A percentile compares a stretch with the other conserved stretches of the same genome.
These are phyloP conservation scores for Sorex maritimensis DNA, from an alignment of 2,797 vertebrate genomes.

Conservation along the genomic window DNA sequence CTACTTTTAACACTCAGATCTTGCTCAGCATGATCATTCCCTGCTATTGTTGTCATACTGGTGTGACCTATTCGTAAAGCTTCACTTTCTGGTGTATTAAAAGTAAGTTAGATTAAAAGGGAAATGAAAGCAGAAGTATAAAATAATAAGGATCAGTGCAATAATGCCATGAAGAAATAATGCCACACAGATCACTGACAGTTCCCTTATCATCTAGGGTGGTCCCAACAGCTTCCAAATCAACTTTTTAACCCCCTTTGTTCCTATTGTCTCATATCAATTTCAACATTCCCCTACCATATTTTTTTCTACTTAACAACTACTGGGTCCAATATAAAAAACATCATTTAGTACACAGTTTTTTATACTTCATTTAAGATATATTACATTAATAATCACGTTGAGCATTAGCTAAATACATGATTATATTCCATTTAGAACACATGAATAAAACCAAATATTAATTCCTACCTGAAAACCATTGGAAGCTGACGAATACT, in stretches of 20 bases:
- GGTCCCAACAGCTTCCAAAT: slow-evolving; percentile 43
- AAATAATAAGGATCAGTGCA: slow-evolving; percentile 7
- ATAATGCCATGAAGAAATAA: slow-evolving; percentile 18
- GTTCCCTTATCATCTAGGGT: not conserved
- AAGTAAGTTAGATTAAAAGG: slow-evolving; percentile 40
- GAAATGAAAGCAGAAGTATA: not conserved
- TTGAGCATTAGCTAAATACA: slow-evolving; percentile 10
- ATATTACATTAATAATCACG: slow-evolving; percentile 21
- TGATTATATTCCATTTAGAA: slow-evolving; percentile 38
- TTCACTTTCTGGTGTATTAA: slow-evolving; percentile 39
- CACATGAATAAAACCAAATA: slow-evolving; percentile 47
- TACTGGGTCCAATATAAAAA: not conserved
- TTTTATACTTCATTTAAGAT: slow-evolving; percentile 42
- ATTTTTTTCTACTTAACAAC: not conserved
- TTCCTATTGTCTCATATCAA: not conserved
- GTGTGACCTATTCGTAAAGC: slow-evolving; percentile 7
- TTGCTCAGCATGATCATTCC: too few species aligned
- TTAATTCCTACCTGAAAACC: slow-evolving; percentile 94
- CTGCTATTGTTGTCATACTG: too few species aligned
- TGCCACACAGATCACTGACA: not conserved
- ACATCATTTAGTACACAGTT: slow-evolving; percentile 54
- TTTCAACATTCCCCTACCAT: not conserved
- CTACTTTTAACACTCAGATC: too few species aligned
- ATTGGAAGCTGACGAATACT: slow-evolving; percentile 93
- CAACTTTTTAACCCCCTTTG: not conserved